A percentile compares a stretch with the other conserved stretches of the same genome.
Conservation (phyloP, 2,113 vertebrate genomes). For the Oryzias curvinotus region DNA sequence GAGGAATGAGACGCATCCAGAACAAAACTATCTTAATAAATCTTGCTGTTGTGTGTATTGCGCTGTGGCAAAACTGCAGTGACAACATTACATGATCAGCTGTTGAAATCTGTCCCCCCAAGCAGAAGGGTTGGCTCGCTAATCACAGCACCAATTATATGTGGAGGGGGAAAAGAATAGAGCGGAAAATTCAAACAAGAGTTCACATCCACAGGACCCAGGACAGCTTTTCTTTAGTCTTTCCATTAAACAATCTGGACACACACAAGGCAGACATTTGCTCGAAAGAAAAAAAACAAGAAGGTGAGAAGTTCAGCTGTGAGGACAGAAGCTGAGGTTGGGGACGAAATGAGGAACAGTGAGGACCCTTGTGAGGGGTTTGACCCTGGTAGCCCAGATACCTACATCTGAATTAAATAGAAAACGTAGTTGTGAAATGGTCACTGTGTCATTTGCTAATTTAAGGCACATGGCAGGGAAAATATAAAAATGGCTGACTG, state of each 20-base stretch:
- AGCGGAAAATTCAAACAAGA: conserved; percentile 19
- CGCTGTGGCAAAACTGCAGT: conserved; percentile 21
- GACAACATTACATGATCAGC: conserved; percentile 27
- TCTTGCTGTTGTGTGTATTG: conserved; percentile 22
- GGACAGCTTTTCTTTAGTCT: conserved; percentile 36
- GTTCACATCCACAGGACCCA: conserved; percentile 25
- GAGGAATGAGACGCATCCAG: conserved; percentile 37
- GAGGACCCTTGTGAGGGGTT: conserved; percentile 24
- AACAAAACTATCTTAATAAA: conserved; percentile 38
- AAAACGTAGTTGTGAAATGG: conserved; percentile 17
- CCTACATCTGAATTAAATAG: conserved; percentile 27
- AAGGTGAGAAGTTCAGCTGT: conserved; percentile 39
- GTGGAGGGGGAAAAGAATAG: conserved; percentile 18
- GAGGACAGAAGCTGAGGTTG: conserved; percentile 24
- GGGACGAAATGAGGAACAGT: conserved; percentile 4
- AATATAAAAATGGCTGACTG: conserved; percentile 36
- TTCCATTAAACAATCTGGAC: conserved; percentile 56
- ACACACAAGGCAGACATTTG: conserved; percentile 37
- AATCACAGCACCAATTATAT: conserved; percentile 39
- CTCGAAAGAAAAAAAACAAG: conserved; percentile 12
- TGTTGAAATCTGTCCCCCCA: conserved; percentile 28
- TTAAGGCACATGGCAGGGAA: conserved; percentile 46
- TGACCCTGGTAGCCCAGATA: conserved; percentile 32
- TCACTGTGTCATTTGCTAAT: conserved; percentile 49
- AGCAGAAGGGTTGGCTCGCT: conserved; percentile 13